Conservation (phyloP, 2,113 vertebrate species). For the Theristicus caerulescens region DNA sequence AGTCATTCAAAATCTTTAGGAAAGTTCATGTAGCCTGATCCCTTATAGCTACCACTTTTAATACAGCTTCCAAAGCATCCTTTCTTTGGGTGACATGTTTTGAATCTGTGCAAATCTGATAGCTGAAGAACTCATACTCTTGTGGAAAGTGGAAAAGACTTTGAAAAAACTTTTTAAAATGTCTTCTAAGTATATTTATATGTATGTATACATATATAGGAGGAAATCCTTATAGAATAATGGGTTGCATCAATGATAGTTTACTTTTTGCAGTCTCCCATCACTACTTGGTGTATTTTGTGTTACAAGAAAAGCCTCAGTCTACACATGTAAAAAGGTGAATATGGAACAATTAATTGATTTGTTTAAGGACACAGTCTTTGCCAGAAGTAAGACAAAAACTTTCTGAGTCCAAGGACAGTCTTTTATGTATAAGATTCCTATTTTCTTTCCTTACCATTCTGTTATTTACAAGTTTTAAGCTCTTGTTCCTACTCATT, state of each 20-base stretch:
- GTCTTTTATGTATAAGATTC: background rate
- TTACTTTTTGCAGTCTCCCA: background rate
- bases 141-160: background rate
- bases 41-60: background rate
- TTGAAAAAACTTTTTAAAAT: background rate
- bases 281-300: background rate
- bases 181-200: background rate
- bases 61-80: background rate
- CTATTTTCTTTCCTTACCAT: background rate
- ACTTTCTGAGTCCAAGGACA: background rate
- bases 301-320: background rate
- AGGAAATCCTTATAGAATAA: background rate
- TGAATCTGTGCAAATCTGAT: background rate
- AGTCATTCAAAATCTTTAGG: background rate
- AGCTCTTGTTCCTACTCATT: background rate
- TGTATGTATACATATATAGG: background rate
- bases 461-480: background rate
- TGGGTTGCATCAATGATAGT: background rate
- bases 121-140: background rate
- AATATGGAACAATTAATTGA: background rate
- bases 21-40: background rate
- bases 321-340: background rate
- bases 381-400: background rate
- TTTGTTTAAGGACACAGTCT: background rate
- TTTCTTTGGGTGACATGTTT: background rate